Evolutionary conservation across 1,140 invertebrate species (phyloP), one percentile per base, ranked within the genome.

Genomic region (Tyrophagus putrescentiae): DNA sequence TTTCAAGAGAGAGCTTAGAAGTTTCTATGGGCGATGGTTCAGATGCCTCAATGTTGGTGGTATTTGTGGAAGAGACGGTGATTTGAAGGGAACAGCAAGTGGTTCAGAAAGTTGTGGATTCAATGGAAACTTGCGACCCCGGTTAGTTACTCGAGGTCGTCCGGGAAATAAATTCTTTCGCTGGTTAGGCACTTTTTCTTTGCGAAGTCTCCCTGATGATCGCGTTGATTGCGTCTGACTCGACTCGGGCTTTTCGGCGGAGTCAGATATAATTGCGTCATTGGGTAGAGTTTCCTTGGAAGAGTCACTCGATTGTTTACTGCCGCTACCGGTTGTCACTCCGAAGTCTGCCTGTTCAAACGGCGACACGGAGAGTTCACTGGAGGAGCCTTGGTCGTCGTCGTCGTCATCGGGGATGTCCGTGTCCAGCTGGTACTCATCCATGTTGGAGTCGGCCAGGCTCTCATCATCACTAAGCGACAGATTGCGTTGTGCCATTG

Each of bases 141-240:
- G 52, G 25, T 54, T 54, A 34, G 27, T 56, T 16, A 9, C n/a
- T 45, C 57, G 45, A 21, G 57, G 57, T 3, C 57, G 36, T 25
- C 57, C 57, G 23, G 57, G 57, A 45, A 59, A 59, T 25, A 59
- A 21, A 23, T 59, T 59, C 50, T 59, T 58, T 27, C 3, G 3
- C 31, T 59, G 57, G 6, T 25, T 59, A 41, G 57, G 41, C 21
- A 59, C 57, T 45, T 59, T 59, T 6, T 48, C 57, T 45, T 59
- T 59, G 16, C 57, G 36, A 44, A 42, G 39, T 21, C 57, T 42
- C 25, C 27, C 57, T 4, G 57, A 42, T 44, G 34, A 16, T 28
- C 57, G 57, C 50, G 39, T 57, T 4, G 56, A 45, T 48, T 48
- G 44, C 5, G 18, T 5, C 31, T 57, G 56, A 57, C 31, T 57